These are phyloP conservation scores for Macaca mulatta DNA, from an alignment of 2,113 vertebrate genomes.

Conservation along the genomic window DNA sequence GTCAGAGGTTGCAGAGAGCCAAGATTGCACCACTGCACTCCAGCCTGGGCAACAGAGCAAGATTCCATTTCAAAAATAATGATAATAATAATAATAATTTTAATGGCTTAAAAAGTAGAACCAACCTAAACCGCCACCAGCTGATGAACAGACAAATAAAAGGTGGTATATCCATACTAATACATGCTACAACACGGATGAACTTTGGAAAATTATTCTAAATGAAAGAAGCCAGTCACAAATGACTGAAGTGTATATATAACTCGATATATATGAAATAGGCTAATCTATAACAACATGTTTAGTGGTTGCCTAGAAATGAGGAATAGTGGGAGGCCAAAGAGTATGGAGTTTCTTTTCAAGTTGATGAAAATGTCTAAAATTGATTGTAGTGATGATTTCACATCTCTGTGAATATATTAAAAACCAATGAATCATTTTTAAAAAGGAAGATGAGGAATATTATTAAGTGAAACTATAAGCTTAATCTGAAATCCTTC, in stretches of 20 bases:
- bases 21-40: no score
- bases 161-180: not conserved
- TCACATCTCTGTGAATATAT: not conserved
- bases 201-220: not conserved
- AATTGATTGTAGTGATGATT: not conserved
- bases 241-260: not conserved
- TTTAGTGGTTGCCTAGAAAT: not conserved
- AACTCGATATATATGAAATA: not conserved
- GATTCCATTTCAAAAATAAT: no score
- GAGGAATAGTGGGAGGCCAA: not conserved
- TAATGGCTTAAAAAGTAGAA: not conserved
- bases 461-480: constrained; percentile 30
- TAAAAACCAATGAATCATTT: not conserved
- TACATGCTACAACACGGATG: not conserved
- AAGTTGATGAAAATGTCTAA: not conserved
- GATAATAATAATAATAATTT: no score
- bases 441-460: not conserved
- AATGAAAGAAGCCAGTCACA: not conserved
- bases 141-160: not conserved
- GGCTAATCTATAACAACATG: not conserved
- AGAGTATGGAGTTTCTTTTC: not conserved
- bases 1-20: no score
- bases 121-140: not conserved
- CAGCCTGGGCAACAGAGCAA: no score
- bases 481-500: constrained; percentile 8